Evolutionary conservation across 30 jellyfish, hydroid and myxozoan species (phyloP), one percentile per base, ranked within the genome.

Genomic region (Chrysaora quinquecirrha): DNA sequence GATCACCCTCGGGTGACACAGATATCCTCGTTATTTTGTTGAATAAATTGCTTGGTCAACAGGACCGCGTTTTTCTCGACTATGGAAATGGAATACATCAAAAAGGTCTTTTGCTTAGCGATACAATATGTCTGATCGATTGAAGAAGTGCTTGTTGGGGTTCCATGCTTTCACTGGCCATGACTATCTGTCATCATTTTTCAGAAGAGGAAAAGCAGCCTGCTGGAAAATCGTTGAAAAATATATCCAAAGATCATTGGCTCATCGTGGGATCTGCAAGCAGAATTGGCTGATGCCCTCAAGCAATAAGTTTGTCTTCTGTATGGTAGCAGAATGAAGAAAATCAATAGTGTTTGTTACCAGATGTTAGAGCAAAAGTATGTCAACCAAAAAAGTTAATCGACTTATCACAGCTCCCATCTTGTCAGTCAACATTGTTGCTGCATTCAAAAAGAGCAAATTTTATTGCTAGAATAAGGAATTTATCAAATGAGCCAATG

Each of bases 141-240:
- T 22, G 28, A 73, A 73, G 1, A 73, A 34, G 31, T 56, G 70
- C 46, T 46, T 83, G 20, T 54, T 83, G 27, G 94, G 94, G 21
- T 71, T 83, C 23, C 89, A 83, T 83, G 82, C 94, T 1, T 73
- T 83, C 80, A 75, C 74, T 75, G n/a, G n/a, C n/a, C n/a, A n/a
- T n/a, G n/a, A n/a, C n/a, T n/a, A n/a, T n/a, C n/a, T n/a, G n/a
- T n/a, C 86, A 21, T 49, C 75, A 0, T 75, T 75, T 30, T 47
- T 72, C 64, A 29, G 85, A 20, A 83, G 72, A 58, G 89, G 87
- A n/a, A 65, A 72, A 43, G 58, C 58, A 43, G 58, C 58, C 58
- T 43, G 58, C 58, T 43, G 58, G 58, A 43, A 43, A 43, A 16
- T 43, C 16, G 58, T 43, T 6, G 58, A 43, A 16, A 43, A 43